Conservation (phyloP, 2,113 vertebrate genomes). For the Prietella phreatophila region DNA sequence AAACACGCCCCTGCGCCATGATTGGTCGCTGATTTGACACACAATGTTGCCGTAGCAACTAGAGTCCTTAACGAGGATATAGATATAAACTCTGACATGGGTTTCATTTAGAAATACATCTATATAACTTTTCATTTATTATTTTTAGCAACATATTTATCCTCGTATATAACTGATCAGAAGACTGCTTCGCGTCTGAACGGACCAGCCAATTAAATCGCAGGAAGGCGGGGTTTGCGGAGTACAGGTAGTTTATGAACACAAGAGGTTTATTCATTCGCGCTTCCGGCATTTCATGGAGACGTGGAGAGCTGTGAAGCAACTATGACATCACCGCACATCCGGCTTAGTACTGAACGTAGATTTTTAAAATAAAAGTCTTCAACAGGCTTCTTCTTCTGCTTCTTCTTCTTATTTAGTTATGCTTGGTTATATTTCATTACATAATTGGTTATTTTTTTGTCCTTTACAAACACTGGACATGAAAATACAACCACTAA, state of each 20-base stretch:
- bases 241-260: conserved; percentile 3
- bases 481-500: not conserved
- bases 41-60: not conserved
- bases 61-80: not conserved
- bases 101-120: not conserved
- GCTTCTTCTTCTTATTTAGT: no score
- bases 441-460: not conserved
- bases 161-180: no score
- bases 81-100: not conserved
- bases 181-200: not conserved
- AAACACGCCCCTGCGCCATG: not conserved
- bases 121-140: not conserved
- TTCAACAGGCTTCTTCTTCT: no score
- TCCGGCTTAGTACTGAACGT: fast-evolving
- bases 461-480: not conserved
- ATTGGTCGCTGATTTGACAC: not conserved
- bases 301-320: conserved; percentile 59
- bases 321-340: fast-evolving
- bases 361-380: conserved; percentile 63
- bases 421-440: not conserved
- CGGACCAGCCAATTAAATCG: not conserved
- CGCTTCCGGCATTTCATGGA: conserved; percentile 60
- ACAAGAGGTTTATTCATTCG: conserved; percentile 38
- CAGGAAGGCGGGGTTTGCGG: not conserved
- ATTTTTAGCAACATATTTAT: not conserved